Evolutionary conservation across 1,140 invertebrate species (phyloP).

Genomic region (Ganaspis sp.): DNA sequence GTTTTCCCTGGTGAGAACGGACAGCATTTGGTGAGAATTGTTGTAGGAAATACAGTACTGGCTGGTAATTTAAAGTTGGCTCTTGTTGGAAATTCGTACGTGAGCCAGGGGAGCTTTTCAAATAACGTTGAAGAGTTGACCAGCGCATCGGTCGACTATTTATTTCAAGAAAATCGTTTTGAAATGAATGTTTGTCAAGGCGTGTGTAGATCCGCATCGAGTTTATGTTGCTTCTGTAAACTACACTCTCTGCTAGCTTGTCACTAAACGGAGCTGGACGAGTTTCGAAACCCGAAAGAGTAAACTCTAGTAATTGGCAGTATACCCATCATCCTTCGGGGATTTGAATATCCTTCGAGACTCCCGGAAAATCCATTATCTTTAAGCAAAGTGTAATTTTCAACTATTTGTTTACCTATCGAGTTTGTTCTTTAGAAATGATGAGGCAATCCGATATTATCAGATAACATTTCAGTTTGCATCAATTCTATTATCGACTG

Average conservation of each 20-base stretch:
- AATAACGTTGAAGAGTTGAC: not conserved
- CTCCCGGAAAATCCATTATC: not conserved
- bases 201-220: conserved; percentile 12
- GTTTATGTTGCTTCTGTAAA: conserved; percentile 34
- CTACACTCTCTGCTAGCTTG: not conserved
- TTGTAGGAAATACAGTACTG: not conserved
- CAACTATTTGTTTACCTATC: conserved; percentile 2
- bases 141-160: not conserved
- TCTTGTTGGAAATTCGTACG: conserved; percentile 29
- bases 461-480: not conserved
- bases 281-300: conserved; percentile 9
- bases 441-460: conserved; percentile 2
- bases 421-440: conserved; percentile 6
- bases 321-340: not conserved
- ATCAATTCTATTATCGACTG: no score
- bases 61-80: conserved; percentile 32
- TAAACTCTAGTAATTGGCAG: conserved; percentile 30
- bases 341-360: conserved; percentile 17
- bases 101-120: conserved; percentile 18
- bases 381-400: conserved; percentile 14
- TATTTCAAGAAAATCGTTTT: conserved; percentile 15
- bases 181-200: conserved; percentile 31
- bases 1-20: conserved; percentile 14
- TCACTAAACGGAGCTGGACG: not conserved
- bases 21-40: not conserved